These are phyloP conservation scores for Sphinx pinastri DNA, from an alignment of 2,888 invertebrate species.

Conservation along the genomic window DNA sequence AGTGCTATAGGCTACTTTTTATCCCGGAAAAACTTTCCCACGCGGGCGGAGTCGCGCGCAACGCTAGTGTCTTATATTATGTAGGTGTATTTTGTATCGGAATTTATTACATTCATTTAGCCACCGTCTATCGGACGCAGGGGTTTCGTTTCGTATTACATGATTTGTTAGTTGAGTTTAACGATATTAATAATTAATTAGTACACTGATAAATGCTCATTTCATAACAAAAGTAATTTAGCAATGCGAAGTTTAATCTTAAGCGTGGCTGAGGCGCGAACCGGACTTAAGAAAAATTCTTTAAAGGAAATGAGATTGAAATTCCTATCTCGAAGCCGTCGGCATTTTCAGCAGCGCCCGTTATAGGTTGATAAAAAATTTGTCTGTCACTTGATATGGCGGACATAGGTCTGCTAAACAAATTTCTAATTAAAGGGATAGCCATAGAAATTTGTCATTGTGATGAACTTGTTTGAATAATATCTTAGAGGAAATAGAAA, in stretches of 20 bases:
- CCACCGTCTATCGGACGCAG: too few relatives aligned
- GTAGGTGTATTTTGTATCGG: too few relatives aligned
- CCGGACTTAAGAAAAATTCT: not conserved
- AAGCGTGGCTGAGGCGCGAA: not conserved
- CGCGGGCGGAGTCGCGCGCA: too few relatives aligned
- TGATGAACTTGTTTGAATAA: not conserved
- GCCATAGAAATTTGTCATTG: conserved; percentile 1
- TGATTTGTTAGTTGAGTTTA: not conserved
- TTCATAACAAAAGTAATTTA: not conserved
- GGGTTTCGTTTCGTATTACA: not conserved
- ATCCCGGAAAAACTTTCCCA: too few relatives aligned
- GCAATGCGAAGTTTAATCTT: not conserved
- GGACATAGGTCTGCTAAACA: not conserved
- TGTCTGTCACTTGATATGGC: not conserved
- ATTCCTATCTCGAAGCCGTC: conserved; percentile 7
- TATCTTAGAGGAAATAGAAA: not conserved
- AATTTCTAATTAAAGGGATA: too few relatives aligned
- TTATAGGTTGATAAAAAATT: not conserved
- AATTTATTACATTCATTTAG: too few relatives aligned
- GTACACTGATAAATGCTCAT: not conserved
- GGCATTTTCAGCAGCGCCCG: not conserved
- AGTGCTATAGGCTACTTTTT: too few relatives aligned
- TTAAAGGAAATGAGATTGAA: conserved; percentile 1
- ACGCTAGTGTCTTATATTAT: too few relatives aligned
- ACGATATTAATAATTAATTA: too few relatives aligned